phyloP scores from a whole-genome alignment of 2,113 vertebrate species.

The Hiodon alosoides region DNA sequence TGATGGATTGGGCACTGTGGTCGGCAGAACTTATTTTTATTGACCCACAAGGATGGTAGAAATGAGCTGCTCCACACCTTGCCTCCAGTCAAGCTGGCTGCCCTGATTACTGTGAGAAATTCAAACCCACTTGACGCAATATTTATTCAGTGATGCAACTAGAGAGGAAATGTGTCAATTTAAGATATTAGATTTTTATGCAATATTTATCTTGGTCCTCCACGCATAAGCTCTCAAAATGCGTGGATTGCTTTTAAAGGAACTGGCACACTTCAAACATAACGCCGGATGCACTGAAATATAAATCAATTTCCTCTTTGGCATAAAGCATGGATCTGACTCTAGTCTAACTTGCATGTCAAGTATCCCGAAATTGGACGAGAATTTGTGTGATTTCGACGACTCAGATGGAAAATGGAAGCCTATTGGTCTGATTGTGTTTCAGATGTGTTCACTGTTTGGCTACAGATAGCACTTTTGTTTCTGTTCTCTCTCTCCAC shows the following conservation, averaged over 20 bases:
- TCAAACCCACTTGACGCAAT: conserved; percentile 34
- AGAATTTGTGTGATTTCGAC: conserved; percentile 20
- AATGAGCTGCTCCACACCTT: conserved; percentile 6
- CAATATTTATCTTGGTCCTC: conserved; percentile 36
- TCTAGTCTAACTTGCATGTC: conserved; percentile 31
- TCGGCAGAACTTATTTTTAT: conserved; percentile 1
- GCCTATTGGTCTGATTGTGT: background rate
- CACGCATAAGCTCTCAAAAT: conserved; percentile 34
- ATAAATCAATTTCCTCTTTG: conserved; percentile 38
- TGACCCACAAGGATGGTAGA: background rate
- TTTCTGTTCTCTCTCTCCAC: conserved; percentile 3
- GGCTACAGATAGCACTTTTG: background rate
- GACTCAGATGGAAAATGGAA: conserved; percentile 10
- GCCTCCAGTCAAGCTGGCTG: conserved; percentile 34
- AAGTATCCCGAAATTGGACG: conserved; percentile 31
- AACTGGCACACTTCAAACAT: conserved; percentile 16
- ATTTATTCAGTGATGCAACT: conserved; percentile 38
- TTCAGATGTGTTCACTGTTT: background rate
- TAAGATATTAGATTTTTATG: conserved; percentile 47
- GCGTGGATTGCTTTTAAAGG: conserved; percentile 37
- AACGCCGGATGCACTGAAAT: conserved; percentile 34
- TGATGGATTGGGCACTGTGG: background rate
- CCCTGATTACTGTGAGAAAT: conserved; percentile 37
- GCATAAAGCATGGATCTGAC: conserved; percentile 31
- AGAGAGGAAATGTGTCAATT: conserved; percentile 37